phyloP scores from a whole-genome alignment of 2,888 invertebrate species.

The Scaptomyza parva region DNA sequence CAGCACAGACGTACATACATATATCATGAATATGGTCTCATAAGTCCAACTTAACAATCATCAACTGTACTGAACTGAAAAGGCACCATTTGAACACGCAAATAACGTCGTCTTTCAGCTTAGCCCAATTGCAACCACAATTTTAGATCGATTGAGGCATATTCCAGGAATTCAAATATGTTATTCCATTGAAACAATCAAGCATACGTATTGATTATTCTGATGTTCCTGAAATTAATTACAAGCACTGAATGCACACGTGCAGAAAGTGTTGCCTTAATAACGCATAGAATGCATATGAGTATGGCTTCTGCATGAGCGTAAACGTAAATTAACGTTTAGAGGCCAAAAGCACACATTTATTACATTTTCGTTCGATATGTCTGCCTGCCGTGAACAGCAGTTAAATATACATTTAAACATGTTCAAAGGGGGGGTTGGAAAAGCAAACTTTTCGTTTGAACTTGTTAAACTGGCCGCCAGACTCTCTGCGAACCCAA shows the following conservation, averaged over 20 bases:
- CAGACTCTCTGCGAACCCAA: conserved; percentile 55
- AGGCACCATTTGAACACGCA: no score
- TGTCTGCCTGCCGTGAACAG: neutral
- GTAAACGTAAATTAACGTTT: conserved; percentile 12
- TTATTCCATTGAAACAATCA: neutral
- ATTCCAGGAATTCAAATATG: neutral
- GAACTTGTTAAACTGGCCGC: conserved; percentile 39
- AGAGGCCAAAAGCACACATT: neutral
- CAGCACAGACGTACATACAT: conserved; percentile 2
- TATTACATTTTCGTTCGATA: no score
- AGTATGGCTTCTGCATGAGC: neutral
- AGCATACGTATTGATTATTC: neutral
- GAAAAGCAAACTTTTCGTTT: neutral
- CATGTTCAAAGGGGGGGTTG: neutral
- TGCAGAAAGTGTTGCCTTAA: conserved; percentile 5
- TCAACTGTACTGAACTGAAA: neutral
- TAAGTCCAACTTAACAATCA: neutral
- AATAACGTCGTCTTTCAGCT: no score
- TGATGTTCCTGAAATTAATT: neutral
- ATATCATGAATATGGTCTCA: conserved; percentile 1
- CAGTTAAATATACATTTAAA: conserved; percentile 16
- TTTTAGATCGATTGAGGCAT: no score
- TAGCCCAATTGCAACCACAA: neutral
- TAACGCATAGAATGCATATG: no score
- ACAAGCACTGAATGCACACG: neutral